phyloP scores from a whole-genome alignment of 2,888 invertebrate species.

The Ferdinandea cuprea region DNA sequence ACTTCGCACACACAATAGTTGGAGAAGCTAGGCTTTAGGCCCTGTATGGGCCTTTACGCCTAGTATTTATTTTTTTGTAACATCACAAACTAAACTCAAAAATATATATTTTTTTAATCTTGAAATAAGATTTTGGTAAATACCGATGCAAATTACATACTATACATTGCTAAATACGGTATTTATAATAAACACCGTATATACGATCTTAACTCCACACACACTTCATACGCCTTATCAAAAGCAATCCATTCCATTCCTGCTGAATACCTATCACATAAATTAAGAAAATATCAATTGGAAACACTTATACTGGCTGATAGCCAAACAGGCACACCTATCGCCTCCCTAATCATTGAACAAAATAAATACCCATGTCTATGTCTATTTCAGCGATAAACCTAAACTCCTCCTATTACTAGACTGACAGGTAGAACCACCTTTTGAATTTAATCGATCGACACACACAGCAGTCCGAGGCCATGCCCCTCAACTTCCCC shows the following conservation, averaged over 20 bases:
- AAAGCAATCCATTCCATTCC: constrained; percentile 32
- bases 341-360: constrained; percentile 73
- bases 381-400: constrained; percentile 71
- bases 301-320: constrained; percentile 73
- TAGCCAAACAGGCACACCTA: constrained; percentile 73
- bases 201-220: constrained; percentile 14
- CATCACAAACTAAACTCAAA: too few species aligned
- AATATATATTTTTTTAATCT: too few species aligned
- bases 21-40: too few species aligned
- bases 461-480: constrained; percentile 57
- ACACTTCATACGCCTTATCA: constrained; percentile 43
- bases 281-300: constrained; percentile 73
- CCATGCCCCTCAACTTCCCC: constrained; percentile 67
- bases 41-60: too few species aligned
- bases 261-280: constrained; percentile 64
- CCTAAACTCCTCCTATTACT: constrained; percentile 73
- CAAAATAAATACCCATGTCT: constrained; percentile 74
- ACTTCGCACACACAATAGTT: too few species aligned
- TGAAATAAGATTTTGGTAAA: too few species aligned
- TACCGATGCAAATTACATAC: too few species aligned
- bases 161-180: constrained; percentile 54
- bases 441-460: constrained; percentile 72
- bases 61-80: too few species aligned
- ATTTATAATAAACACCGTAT: constrained; percentile 54
- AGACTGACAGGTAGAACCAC: constrained; percentile 74